Conservation (phyloP, 1,140 invertebrate genomes). For the Rhysida immarginata region DNA sequence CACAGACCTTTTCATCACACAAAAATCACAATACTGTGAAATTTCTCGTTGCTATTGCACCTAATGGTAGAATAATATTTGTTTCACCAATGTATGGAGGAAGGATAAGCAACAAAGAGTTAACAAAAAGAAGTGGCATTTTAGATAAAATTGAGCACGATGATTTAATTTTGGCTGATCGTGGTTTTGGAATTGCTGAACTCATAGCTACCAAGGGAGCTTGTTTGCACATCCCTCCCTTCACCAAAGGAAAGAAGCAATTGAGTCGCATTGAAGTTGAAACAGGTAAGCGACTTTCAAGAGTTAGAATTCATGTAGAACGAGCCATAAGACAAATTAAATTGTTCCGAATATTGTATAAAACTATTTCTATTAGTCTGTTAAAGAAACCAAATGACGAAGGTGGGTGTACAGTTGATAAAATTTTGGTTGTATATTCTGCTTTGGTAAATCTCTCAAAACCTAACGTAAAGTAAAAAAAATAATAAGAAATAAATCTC, state of each 20-base stretch:
- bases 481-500: too few species aligned
- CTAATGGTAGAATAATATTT: constrained; percentile 21
- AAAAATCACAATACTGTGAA: constrained; percentile 19
- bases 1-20: constrained; percentile 14
- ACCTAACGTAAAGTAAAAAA: neutral
- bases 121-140: too few species aligned
- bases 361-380: neutral
- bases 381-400: neutral
- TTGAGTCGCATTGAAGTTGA: constrained; percentile 13
- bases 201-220: constrained; percentile 5
- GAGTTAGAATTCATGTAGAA: constrained; percentile 22
- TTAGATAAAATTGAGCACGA: constrained; percentile 17
- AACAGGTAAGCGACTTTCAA: constrained; percentile 17
- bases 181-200: constrained; percentile 19
- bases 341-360: neutral
- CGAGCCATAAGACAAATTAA: constrained; percentile 15
- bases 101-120: constrained; percentile 18
- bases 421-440: neutral
- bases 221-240: constrained; percentile 16
- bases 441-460: neutral
- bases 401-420: neutral
- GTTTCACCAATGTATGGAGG: constrained; percentile 22
- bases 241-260: constrained; percentile 14
- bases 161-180: constrained; percentile 17
- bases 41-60: constrained; percentile 22